Evolutionary conservation across 2,888 invertebrate species (phyloP).

Genomic region (Rosalia funebris): DNA sequence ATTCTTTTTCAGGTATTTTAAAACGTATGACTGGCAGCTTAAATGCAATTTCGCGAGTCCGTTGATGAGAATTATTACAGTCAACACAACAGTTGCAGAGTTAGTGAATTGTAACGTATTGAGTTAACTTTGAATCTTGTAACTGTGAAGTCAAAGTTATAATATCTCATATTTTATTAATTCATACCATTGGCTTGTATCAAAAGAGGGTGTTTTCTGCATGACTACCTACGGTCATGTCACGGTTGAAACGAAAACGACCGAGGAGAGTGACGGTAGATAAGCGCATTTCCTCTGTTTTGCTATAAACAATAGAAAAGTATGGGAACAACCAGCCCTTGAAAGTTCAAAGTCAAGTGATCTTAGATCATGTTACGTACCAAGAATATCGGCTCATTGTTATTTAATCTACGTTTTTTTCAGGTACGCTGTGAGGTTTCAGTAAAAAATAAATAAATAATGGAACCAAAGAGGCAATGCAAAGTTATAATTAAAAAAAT

Average conservation of each 20-base stretch:
- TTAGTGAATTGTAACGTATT: no score
- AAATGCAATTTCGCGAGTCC: no score
- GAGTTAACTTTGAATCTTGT: no score
- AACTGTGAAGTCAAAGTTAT: no score
- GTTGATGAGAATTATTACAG: no score
- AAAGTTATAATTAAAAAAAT: not conserved
- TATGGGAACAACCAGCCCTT: constrained; percentile 26
- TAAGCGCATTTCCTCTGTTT: constrained; percentile 27
- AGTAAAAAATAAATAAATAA: not conserved
- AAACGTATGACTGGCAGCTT: no score
- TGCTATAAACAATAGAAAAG: constrained; percentile 24
- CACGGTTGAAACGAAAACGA: constrained; percentile 9
- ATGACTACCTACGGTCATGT: constrained; percentile 15
- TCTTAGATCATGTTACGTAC: constrained; percentile 23
- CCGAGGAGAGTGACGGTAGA: constrained; percentile 6
- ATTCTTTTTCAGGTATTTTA: no score
- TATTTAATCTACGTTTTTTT: not conserved
- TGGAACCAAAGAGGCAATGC: not conserved
- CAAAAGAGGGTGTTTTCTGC: not conserved
- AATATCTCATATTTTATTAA: no score
- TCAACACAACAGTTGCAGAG: no score
- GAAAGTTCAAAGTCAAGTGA: constrained; percentile 21
- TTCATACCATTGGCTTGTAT: no score
- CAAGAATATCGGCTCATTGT: constrained; percentile 1
- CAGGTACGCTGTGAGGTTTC: no score